Evolutionary conservation across 1,140 invertebrate genomes (phyloP), one percentile per base, ranked within the genome.

Genomic region (Fopius arisanus): DNA sequence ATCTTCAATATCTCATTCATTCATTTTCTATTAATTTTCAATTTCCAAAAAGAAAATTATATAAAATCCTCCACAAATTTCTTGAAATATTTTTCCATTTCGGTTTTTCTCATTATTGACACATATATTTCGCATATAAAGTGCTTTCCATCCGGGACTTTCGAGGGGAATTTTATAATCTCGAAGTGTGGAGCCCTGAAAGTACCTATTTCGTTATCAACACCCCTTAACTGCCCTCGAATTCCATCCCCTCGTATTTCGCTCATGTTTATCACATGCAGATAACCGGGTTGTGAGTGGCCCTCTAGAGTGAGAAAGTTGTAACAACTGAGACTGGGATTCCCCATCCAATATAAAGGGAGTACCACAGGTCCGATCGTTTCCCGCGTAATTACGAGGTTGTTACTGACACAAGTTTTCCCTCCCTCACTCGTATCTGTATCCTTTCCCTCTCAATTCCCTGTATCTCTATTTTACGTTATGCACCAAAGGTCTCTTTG

Each of bases 381-480:
- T 72, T 66, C 12, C 19, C 16, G 4, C 65, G 37, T 72, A 72
- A 72, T 72, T 66, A 72, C 62, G 70, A 43, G 59, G 33, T 72
- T 72, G 70, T 72, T 72, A 72, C 59, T 26, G 69, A 72, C 28
- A 48, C 63, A 43, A 43, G 41, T 43, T 43, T 43, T 43, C 3
- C 41, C 10, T 2, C 41, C 10, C 16, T 16, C 16, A 12, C 16
- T n/a, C 12, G 41, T 43, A 43, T 65, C 26, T 31, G 7, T 9
- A 37, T 51, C 21, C 41, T 26, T 63, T 37, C 9, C 29, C 16
- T 67, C 65, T 67, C 62, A 29, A 6, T 29, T 63, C 23, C 10
- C 41, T n/a, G 41, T 43, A 43, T 43, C 41, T 43, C 10, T n/a
- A 43, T 43, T 43, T 43, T 3, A 16, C 12, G 41, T 43, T 43